Conservation (phyloP, 2,888 invertebrate genomes). For the Rhingia campestris region DNA sequence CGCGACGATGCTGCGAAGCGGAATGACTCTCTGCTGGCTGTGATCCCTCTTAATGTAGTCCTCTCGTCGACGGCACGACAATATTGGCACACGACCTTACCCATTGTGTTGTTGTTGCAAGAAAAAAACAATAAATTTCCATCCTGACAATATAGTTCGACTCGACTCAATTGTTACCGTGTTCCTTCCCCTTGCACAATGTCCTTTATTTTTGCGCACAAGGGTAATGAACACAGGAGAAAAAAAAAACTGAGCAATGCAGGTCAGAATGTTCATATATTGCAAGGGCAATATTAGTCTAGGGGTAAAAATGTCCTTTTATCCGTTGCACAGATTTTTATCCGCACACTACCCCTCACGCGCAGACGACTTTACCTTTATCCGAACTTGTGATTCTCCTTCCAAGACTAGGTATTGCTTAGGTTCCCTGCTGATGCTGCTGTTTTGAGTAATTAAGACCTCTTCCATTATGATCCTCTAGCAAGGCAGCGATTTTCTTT, state of each 20-base stretch:
- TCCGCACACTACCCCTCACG: slow-evolving; percentile 44
- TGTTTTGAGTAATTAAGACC: slow-evolving; percentile 72
- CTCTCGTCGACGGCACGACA: slow-evolving; percentile 46
- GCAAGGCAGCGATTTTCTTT: slow-evolving; percentile 28
- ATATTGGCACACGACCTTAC: slow-evolving; percentile 80
- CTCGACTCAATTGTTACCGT: slow-evolving; percentile 20
- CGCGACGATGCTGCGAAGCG: slow-evolving; percentile 78
- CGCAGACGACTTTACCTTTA: slow-evolving; percentile 30
- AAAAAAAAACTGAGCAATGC: slow-evolving; percentile 34
- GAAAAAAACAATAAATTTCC: slow-evolving; percentile 68
- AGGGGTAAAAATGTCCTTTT: slow-evolving; percentile 61
- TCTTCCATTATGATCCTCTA: slow-evolving; percentile 41
- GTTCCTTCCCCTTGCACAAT: slow-evolving; percentile 31
- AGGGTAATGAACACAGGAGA: slow-evolving; percentile 44
- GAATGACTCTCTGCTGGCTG: slow-evolving; percentile 78
- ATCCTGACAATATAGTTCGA: slow-evolving; percentile 63
- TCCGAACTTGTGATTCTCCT: slow-evolving; percentile 25
- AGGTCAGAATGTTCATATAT: slow-evolving; percentile 61
- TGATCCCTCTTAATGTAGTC: slow-evolving; percentile 79
- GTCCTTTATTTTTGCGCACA: slow-evolving; percentile 46
- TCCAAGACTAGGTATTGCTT: background rate
- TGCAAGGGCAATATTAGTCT: background rate
- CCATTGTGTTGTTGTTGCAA: slow-evolving; percentile 69
- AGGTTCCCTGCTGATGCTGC: slow-evolving; percentile 50
- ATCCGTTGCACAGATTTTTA: slow-evolving; percentile 53